A percentile compares a stretch with the other conserved stretches of the same genome.
Evolutionary conservation across 1,140 invertebrate species (phyloP).

Genomic region (Eupristina koningsbergeri): DNA sequence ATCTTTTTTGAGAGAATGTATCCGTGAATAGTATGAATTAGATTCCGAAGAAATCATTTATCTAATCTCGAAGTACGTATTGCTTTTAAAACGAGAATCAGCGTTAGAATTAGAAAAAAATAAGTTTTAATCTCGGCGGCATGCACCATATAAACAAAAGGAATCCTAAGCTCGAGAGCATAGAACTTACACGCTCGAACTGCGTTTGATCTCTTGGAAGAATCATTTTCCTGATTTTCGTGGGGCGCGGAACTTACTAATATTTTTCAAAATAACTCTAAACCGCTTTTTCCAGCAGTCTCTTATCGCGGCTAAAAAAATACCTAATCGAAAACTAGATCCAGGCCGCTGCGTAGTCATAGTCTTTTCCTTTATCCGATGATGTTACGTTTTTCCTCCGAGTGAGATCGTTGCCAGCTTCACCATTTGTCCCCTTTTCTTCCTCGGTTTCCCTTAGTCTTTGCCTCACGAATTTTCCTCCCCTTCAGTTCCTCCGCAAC

Average conservation of each 20-base stretch:
- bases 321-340: conserved; percentile 40
- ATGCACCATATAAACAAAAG: neutral
- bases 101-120: neutral
- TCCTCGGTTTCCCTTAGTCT: neutral
- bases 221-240: conserved; percentile 31
- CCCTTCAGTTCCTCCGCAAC: neutral
- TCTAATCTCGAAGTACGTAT: neutral
- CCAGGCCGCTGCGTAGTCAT: neutral
- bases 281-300: conserved; percentile 20
- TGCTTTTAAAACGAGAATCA: neutral
- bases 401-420: conserved; percentile 12
- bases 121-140: neutral
- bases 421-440: no score
- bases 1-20: neutral
- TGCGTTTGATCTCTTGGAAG: conserved; percentile 26
- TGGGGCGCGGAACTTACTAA: neutral
- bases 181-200: conserved; percentile 13
- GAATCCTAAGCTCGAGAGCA: neutral
- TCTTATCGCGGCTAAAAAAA: conserved; percentile 44
- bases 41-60: neutral
- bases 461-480: neutral
- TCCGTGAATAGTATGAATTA: neutral
- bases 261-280: conserved; percentile 41
- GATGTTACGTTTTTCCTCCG: conserved; percentile 34
- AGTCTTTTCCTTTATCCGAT: neutral